Conservation (phyloP, 2,113 vertebrate species). For the Rhinopithecus roxellana region DNA sequence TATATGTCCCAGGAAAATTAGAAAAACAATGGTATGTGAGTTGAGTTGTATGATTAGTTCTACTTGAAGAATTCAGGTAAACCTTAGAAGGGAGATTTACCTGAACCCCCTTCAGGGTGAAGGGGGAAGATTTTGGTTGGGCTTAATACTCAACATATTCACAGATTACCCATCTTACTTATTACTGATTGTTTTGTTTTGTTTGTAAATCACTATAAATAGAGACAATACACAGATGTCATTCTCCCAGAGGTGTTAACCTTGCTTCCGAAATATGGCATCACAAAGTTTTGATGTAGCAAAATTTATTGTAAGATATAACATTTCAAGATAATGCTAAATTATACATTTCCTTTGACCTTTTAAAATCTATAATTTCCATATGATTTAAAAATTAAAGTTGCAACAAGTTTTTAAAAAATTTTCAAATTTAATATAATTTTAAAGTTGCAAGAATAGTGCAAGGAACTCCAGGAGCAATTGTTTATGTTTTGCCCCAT, state of each 20-base stretch:
- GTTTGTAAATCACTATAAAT: neutral
- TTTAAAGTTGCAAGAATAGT: neutral
- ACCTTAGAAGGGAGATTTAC: no score
- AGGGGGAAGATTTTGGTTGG: neutral
- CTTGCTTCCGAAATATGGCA: conserved; percentile 9
- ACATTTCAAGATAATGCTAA: neutral
- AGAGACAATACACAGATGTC: neutral
- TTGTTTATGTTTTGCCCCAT: neutral
- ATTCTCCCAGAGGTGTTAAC: neutral
- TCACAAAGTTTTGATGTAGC: neutral
- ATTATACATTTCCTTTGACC: neutral
- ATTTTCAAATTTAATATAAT: neutral
- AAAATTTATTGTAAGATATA: conserved; percentile 21
- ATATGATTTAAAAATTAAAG: neutral
- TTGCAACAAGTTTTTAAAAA: neutral
- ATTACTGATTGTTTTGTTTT: neutral
- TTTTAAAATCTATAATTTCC: neutral
- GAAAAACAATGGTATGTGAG: neutral
- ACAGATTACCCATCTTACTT: neutral
- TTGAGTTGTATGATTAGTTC: neutral
- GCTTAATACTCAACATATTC: neutral
- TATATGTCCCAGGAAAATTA: neutral
- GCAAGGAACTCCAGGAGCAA: neutral
- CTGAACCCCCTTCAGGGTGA: neutral
- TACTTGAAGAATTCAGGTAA: neutral